These are phyloP conservation scores for Hedya salicella DNA, from an alignment of 2,888 invertebrate genomes.

Conservation along the genomic window DNA sequence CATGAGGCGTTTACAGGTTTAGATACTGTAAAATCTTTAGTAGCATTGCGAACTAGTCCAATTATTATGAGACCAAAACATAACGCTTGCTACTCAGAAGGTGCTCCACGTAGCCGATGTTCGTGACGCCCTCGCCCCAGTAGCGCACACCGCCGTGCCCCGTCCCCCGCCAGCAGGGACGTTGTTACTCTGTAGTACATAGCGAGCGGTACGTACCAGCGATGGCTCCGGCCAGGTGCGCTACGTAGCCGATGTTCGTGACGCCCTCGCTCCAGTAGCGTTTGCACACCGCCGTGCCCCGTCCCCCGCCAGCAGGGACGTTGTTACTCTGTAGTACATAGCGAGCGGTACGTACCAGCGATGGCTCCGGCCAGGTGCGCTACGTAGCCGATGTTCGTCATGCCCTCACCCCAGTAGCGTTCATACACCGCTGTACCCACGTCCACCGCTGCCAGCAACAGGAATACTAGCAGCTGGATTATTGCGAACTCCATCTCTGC, in stretches of 20 bases:
- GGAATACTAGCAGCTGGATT: constrained; percentile 92
- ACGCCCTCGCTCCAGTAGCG: constrained; percentile 89
- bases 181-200: too few species aligned
- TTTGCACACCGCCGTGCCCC: constrained; percentile 95
- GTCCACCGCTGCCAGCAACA: constrained; percentile 92
- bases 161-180: constrained; percentile 92
- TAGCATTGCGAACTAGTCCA: too few species aligned
- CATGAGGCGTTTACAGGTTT: too few species aligned
- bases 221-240: constrained; percentile 96
- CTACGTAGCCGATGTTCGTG: constrained; percentile 96
- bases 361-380: constrained; percentile 97
- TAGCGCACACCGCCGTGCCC: constrained; percentile 96
- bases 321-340: too few species aligned
- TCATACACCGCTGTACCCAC: constrained; percentile 96
- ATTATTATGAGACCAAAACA: too few species aligned
- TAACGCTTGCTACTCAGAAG: too few species aligned
- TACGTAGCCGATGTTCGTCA: constrained; percentile 95
- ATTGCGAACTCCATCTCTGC: constrained; percentile 97
- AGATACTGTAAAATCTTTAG: too few species aligned
- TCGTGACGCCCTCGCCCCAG: constrained; percentile 87
- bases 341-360: constrained; percentile 88
- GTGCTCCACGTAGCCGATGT: constrained; percentile 98
- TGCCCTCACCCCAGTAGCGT: constrained; percentile 88
- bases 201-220: constrained; percentile 89
- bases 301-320: constrained; percentile 92